phyloP scores from a whole-genome alignment of 2,888 invertebrate species.

The Punctoribates punctum region DNA sequence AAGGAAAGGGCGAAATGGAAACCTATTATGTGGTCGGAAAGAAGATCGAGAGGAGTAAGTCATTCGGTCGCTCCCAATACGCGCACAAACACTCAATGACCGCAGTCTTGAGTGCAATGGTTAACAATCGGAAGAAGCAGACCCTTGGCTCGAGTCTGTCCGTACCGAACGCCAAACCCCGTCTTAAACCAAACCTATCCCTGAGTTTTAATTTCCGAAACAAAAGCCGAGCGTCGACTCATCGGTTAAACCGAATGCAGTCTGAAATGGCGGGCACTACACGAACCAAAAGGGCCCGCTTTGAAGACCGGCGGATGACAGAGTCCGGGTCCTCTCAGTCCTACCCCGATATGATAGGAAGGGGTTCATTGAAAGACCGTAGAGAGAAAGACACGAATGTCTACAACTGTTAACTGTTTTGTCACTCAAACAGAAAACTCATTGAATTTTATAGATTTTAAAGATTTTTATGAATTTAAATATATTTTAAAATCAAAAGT shows the following conservation, averaged over 20 bases:
- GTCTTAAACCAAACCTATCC: conserved; percentile 9
- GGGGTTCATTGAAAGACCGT: neutral
- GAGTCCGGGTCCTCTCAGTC: conserved; percentile 46
- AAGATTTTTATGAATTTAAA: too few species aligned
- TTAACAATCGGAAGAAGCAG: conserved; percentile 73
- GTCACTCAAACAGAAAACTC: too few species aligned
- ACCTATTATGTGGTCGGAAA: conserved; percentile 79
- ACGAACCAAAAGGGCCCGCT: conserved; percentile 39
- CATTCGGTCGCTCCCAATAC: conserved; percentile 58
- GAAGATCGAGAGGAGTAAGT: conserved; percentile 49
- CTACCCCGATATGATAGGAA: neutral
- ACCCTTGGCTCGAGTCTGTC: conserved; percentile 46
- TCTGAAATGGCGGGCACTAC: conserved; percentile 46
- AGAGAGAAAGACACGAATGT: neutral
- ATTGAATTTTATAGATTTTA: too few species aligned
- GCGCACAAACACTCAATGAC: conserved; percentile 75
- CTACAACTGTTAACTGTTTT: neutral
- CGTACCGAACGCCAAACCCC: conserved; percentile 42
- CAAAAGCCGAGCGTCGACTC: conserved; percentile 37
- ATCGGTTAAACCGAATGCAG: conserved; percentile 47
- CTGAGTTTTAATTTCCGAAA: conserved; percentile 44
- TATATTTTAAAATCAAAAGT: too few species aligned
- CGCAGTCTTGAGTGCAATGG: conserved; percentile 81
- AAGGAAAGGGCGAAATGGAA: conserved; percentile 93
- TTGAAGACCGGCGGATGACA: conserved; percentile 46